Base-by-base conservation (phyloP, 2,113 vertebrate species). In the Chauna torquata region DNA sequence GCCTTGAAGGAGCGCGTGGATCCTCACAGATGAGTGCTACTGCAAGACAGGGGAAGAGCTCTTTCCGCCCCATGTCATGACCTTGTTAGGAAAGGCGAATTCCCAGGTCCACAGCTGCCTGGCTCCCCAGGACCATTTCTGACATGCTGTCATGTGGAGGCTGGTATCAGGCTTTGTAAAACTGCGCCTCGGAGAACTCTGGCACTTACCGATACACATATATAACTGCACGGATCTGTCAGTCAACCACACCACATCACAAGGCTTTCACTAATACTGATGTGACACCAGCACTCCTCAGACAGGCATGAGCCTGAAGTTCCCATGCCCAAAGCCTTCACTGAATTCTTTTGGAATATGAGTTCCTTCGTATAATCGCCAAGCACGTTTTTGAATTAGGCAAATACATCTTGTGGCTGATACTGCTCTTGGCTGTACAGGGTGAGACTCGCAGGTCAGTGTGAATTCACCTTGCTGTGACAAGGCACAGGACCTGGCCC, bases 141-240 rank as follows among this genome's bases (percentile, higher is more conserved):
- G 80, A 76, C 79, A n/a, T 0, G 12, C 79, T 77, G 81, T 86
- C 88, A 70, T 6, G 5, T 3, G 42, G 49, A 55, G 55, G 69
- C 4, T 84, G 80, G 91, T n/a, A 34, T 3, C 58, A 49, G 38
- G 68, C 42, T 2, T 5, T 65, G 86, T 61, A 84, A 90, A 88
- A 42, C 28, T 76, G 50, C 76, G 49, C 69, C 66, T 77, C 34
- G 75, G 65, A 94, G 90, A 86, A 82, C 64, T 82, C 95, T 66
- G 57, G 79, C 84, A 93, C 83, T 93, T 45, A 45, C 52, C 82
- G 44, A 69, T 49, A 85, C 5, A 9, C 61, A 69, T 22, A 38
- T 13, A 23, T 50, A 96, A 92, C 90, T 95, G 92, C 74, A 76
- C 81, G 91, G 59, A 92, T 83, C 93, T 95, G 81, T 84, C 94